phyloP scores from a whole-genome alignment of 1,140 invertebrate genomes.

The Eupeodes corollae region DNA sequence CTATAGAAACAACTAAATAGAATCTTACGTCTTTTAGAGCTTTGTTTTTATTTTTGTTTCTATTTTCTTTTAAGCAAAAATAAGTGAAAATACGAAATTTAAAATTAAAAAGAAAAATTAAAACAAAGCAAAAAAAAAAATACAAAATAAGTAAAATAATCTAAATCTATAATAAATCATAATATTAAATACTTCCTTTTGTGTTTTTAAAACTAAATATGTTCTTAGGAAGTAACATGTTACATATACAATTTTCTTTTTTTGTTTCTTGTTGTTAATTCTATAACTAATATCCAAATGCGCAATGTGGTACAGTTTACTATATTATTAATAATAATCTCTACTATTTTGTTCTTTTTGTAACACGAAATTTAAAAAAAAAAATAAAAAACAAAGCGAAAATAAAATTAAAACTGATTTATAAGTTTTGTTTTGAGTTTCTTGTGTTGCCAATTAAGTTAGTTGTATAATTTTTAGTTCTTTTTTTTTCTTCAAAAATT shows the following conservation, averaged over 20 bases:
- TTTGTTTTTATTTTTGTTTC: conserved; percentile 10
- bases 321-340: too few relatives aligned
- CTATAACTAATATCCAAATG: not conserved
- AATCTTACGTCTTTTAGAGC: not conserved
- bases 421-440: too few relatives aligned
- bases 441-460: too few relatives aligned
- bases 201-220: conserved; percentile 11
- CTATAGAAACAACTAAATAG: conserved; percentile 12
- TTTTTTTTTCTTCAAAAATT: too few relatives aligned
- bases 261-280: not conserved
- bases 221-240: not conserved
- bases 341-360: too few relatives aligned
- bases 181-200: conserved; percentile 17
- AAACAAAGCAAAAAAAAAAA: conserved; percentile 25
- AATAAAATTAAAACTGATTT: too few relatives aligned
- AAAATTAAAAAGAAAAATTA: conserved; percentile 14
- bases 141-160: not conserved
- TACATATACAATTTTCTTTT: not conserved
- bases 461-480: too few relatives aligned
- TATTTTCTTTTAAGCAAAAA: conserved; percentile 18
- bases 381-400: too few relatives aligned
- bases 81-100: conserved; percentile 10
- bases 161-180: conserved; percentile 4
- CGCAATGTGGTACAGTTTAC: too few relatives aligned
- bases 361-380: too few relatives aligned